Percentiles rank a stretch among this genome's conserved stretches.
These are phyloP conservation scores for Microcebus ravelobensis DNA, from an alignment of 2,113 vertebrate genomes.

Conservation along the genomic window DNA sequence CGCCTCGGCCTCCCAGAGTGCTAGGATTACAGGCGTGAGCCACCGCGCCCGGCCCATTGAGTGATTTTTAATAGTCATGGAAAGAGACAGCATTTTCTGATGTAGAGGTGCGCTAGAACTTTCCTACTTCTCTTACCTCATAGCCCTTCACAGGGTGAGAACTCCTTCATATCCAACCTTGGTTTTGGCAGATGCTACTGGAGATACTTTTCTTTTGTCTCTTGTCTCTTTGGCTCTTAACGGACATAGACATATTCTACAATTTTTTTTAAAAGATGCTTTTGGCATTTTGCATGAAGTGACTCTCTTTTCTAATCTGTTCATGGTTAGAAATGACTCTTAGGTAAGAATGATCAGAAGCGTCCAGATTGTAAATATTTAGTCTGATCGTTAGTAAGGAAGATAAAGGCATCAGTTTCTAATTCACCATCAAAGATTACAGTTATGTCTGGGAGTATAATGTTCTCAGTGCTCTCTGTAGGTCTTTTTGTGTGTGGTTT, in stretches of 20 bases:
- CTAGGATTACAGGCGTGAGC: too few relatives aligned
- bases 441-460: not conserved
- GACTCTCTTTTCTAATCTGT: not conserved
- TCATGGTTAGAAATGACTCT: not conserved
- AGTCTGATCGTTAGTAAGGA: conserved; percentile 13
- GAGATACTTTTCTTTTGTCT: not conserved
- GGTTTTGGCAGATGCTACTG: not conserved
- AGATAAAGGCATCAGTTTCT: not conserved
- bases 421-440: not conserved
- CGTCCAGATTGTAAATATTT: not conserved
- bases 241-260: not conserved
- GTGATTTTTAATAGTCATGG: not conserved
- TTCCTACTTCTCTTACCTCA: not conserved
- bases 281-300: not conserved
- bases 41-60: too few relatives aligned
- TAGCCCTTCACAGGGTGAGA: not conserved
- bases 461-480: not conserved
- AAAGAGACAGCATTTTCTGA: conserved; percentile 14
- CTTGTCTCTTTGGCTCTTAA: not conserved
- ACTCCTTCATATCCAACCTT: not conserved
- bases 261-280: conserved; percentile 14
- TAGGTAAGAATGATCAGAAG: not conserved
- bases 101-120: not conserved
- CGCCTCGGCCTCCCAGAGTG: too few relatives aligned
- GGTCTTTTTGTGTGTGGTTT: not conserved